These are phyloP conservation scores for Galleria mellonella DNA, from an alignment of 1,140 invertebrate species.

Conservation along the genomic window DNA sequence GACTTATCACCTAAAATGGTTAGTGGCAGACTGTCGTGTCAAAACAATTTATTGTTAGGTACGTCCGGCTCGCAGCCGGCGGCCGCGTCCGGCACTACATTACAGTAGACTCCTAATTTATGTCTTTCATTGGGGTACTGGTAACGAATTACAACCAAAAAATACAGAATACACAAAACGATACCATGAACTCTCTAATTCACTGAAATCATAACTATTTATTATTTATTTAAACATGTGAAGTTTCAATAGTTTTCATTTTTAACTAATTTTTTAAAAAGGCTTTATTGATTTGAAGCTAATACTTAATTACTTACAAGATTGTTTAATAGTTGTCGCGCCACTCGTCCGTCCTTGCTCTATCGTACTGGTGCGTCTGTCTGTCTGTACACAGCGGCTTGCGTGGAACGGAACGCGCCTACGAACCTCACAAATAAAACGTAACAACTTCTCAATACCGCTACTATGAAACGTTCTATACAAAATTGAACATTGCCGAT, in stretches of 20 bases:
- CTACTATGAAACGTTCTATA: slow-evolving; percentile 73
- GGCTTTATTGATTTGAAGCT: slow-evolving; percentile 72
- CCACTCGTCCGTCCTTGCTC: slow-evolving; percentile 16
- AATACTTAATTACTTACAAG: slow-evolving; percentile 73
- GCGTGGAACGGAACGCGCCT: slow-evolving; percentile 16
- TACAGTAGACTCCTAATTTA: slow-evolving; percentile 61
- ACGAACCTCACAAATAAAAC: slow-evolving; percentile 52
- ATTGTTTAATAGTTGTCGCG: slow-evolving; percentile 57
- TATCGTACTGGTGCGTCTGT: slow-evolving; percentile 3
- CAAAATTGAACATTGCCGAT: slow-evolving; percentile 73
- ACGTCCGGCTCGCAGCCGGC: slow-evolving; percentile 13
- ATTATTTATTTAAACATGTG: slow-evolving; percentile 62
- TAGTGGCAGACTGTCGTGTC: slow-evolving; percentile 71
- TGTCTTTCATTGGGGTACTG: slow-evolving; percentile 72
- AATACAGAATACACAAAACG: slow-evolving; percentile 63
- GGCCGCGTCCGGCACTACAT: slow-evolving; percentile 20
- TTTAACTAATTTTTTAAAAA: slow-evolving; percentile 71
- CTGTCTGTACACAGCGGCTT: slow-evolving; percentile 14
- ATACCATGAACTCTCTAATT: slow-evolving; percentile 60
- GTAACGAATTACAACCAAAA: slow-evolving; percentile 70
- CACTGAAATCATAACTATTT: slow-evolving; percentile 66
- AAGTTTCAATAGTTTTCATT: slow-evolving; percentile 66
- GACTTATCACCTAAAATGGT: slow-evolving; percentile 72
- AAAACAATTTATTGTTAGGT: slow-evolving; percentile 61
- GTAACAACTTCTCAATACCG: slow-evolving; percentile 66